Percentiles rank a stretch among this genome's conserved stretches.
Conservation (phyloP, 2,888 invertebrate genomes). For the Lepidocyrtinus sp. region DNA sequence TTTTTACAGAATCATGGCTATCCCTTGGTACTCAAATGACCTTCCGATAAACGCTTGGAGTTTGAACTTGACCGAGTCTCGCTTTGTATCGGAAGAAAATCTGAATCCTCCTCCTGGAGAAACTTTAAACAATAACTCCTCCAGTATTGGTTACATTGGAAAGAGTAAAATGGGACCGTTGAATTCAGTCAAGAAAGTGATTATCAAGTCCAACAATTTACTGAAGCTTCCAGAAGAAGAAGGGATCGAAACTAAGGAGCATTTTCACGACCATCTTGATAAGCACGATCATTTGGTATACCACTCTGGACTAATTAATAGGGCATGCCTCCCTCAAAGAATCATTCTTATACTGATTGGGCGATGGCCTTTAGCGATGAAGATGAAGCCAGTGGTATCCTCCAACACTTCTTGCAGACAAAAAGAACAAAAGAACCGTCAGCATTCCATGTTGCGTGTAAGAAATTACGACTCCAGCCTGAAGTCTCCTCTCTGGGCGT, state of each 20-base stretch:
- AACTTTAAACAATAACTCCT: neutral
- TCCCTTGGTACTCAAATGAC: conserved; percentile 31
- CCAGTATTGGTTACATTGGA: neutral
- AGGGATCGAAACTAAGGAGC: neutral
- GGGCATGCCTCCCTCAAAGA: conserved; percentile 53
- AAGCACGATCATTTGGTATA: neutral
- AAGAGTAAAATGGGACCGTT: neutral
- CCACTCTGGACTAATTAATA: conserved; percentile 54
- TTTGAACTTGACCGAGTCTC: neutral
- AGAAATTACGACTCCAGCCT: conserved; percentile 24
- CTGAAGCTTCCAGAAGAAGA: conserved; percentile 21
- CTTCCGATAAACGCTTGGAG: neutral
- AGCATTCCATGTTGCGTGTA: neutral
- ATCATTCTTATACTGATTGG: conserved; percentile 53
- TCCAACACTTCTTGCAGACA: too few species aligned
- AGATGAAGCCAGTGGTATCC: neutral
- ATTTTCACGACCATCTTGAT: neutral
- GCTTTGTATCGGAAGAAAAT: neutral
- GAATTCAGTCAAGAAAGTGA: conserved; percentile 15
- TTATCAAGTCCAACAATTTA: conserved; percentile 21
- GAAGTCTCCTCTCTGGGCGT: conserved; percentile 57
- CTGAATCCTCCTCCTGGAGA: neutral
- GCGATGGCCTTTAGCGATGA: conserved; percentile 61
- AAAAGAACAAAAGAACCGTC: neutral
- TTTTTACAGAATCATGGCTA: conserved; percentile 31